Percentiles rank a stretch among this genome's conserved stretches.
These are phyloP conservation scores for Idris sp. DNA, from an alignment of 1,140 invertebrate species.

Conservation along the genomic window DNA sequence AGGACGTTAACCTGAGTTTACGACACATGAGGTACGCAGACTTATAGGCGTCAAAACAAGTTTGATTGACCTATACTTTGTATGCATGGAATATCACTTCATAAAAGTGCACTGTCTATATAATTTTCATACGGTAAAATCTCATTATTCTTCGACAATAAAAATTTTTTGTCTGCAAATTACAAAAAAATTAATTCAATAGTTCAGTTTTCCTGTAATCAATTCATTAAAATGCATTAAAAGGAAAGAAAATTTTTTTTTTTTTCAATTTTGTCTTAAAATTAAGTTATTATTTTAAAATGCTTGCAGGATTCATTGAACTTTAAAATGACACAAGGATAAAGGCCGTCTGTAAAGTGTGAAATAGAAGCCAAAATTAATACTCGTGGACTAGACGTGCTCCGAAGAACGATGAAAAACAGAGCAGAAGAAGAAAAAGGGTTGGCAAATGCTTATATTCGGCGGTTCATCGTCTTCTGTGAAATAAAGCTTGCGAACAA, in stretches of 20 bases:
- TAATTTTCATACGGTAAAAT: too few species aligned
- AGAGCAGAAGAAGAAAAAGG: constrained; percentile 11
- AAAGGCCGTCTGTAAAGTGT: constrained; percentile 3
- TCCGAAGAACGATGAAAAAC: constrained; percentile 27
- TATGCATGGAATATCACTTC: constrained; percentile 1
- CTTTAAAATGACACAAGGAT: not conserved
- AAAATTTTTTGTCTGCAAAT: too few species aligned
- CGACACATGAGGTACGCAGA: constrained; percentile 11
- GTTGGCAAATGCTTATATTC: constrained; percentile 26
- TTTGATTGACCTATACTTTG: constrained; percentile 9
- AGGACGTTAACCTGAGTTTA: constrained; percentile 21
- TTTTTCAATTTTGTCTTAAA: too few species aligned
- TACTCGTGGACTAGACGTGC: constrained; percentile 7
- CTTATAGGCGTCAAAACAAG: constrained; percentile 22
- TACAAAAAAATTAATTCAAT: too few species aligned
- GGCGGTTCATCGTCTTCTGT: constrained; percentile 38
- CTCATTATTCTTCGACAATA: too few species aligned
- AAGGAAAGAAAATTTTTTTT: too few species aligned
- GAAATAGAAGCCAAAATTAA: constrained; percentile 25
- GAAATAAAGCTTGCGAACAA: constrained; percentile 13
- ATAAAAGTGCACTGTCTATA: too few species aligned
- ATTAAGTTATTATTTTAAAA: too few species aligned
- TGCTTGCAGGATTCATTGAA: too few species aligned
- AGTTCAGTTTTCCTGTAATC: too few species aligned
- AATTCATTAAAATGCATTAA: too few species aligned